Percentiles rank a stretch among this genome's conserved stretches.
Conservation (phyloP, 1,140 invertebrate genomes). For the Drusus annulatus region DNA sequence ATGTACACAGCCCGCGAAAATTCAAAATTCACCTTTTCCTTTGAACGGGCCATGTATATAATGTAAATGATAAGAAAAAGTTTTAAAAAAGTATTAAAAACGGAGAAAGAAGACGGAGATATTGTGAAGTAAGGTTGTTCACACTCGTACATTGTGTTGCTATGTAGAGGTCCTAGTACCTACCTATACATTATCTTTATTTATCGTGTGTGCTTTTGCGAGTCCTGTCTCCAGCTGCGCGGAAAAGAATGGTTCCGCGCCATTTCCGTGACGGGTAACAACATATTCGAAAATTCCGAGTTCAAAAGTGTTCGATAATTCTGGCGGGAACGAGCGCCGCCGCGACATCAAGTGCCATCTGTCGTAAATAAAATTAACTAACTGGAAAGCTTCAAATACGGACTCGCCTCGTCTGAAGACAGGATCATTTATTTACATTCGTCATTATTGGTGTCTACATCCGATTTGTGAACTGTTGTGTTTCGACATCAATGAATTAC, state of each 20-base stretch:
- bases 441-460: not conserved
- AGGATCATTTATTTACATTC: slow-evolving; percentile 24
- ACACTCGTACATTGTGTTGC: too few species aligned
- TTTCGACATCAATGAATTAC: too few species aligned
- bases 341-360: slow-evolving; percentile 31
- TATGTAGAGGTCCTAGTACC: too few species aligned
- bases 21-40: too few species aligned
- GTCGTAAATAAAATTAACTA: slow-evolving; percentile 55
- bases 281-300: slow-evolving; percentile 41
- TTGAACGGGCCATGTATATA: too few species aligned
- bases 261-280: slow-evolving; percentile 37
- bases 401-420: slow-evolving; percentile 10
- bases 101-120: too few species aligned
- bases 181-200: too few species aligned
- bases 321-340: slow-evolving; percentile 11
- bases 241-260: slow-evolving; percentile 32
- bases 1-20: too few species aligned
- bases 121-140: too few species aligned
- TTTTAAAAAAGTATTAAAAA: too few species aligned
- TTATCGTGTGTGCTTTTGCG: not conserved
- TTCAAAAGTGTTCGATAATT: slow-evolving; percentile 1
- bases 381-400: slow-evolving; percentile 49
- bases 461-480: not conserved
- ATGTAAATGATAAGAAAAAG: too few species aligned
- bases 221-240: slow-evolving; percentile 18